Percentiles rank a stretch among this genome's conserved stretches.
These are phyloP conservation scores for Opisthocomus hoazin DNA, from an alignment of 2,113 vertebrate genomes.

Conservation along the genomic window DNA sequence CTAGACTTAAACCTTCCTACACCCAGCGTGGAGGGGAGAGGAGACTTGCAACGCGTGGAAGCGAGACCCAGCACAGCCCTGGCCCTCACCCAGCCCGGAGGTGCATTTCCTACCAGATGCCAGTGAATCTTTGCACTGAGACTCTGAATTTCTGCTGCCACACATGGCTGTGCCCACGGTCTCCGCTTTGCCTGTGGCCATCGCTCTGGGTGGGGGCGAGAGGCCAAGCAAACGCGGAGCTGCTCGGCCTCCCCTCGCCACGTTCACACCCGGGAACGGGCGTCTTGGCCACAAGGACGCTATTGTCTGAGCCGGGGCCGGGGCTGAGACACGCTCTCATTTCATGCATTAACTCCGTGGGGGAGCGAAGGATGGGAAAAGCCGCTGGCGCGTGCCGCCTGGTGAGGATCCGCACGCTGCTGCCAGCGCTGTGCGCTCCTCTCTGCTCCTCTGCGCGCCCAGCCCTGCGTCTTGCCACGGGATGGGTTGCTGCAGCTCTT, in stretches of 20 bases:
- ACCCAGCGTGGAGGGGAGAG: background rate
- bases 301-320: background rate
- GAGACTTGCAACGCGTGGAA: background rate
- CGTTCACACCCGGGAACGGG: background rate
- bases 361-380: background rate
- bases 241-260: rapidly evolving
- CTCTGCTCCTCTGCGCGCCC: background rate
- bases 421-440: background rate
- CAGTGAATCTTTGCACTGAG: rapidly evolving
- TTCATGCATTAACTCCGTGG: background rate
- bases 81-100: background rate
- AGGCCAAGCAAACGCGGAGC: background rate
- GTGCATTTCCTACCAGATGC: background rate
- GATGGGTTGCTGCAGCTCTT: background rate
- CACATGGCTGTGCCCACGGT: background rate
- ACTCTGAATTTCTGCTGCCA: rapidly evolving
- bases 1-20: background rate
- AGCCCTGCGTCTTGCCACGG: background rate
- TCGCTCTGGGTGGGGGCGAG: background rate
- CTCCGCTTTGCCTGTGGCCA: background rate
- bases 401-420: background rate
- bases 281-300: background rate
- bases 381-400: background rate
- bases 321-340: background rate
- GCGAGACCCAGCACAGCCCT: background rate